Evolutionary conservation across 2,888 invertebrate species (phyloP).

Genomic region (Ophion ellenae): DNA sequence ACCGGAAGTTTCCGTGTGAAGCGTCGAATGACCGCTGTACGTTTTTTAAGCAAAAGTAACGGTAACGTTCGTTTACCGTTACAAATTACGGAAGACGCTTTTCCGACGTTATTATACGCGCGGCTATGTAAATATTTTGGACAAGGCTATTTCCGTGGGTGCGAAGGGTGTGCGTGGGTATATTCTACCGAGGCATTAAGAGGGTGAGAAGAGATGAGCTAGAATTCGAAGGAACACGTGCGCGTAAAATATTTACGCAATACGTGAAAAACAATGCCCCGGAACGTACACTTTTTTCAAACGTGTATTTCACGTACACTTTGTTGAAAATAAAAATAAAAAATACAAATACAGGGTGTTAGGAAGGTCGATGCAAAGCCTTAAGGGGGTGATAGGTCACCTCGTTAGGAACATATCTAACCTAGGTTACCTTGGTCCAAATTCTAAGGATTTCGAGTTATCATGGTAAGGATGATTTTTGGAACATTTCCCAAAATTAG

Average conservation of each 20-base stretch:
- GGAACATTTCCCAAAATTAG: too few relatives aligned
- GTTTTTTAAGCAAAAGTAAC: slow-evolving; percentile 10
- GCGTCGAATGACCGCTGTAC: not conserved
- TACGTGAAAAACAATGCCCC: not conserved
- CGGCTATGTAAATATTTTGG: slow-evolving; percentile 59
- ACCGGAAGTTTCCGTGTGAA: slow-evolving; percentile 2
- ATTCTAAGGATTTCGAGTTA: too few relatives aligned
- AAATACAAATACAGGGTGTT: too few relatives aligned
- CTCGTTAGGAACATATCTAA: too few relatives aligned
- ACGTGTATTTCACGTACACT: too few relatives aligned
- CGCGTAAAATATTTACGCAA: not conserved
- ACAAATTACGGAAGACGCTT: slow-evolving; percentile 14
- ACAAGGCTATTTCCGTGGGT: slow-evolving; percentile 46
- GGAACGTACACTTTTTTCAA: too few relatives aligned
- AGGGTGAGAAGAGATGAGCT: slow-evolving; percentile 27
- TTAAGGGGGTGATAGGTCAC: too few relatives aligned
- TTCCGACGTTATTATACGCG: not conserved
- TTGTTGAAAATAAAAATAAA: too few relatives aligned
- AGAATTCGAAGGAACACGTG: slow-evolving; percentile 6
- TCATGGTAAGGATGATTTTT: too few relatives aligned
- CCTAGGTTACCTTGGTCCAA: too few relatives aligned
- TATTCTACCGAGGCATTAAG: not conserved
- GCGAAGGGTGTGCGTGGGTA: not conserved
- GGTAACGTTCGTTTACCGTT: not conserved
- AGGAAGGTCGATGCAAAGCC: too few relatives aligned